A percentile compares a stretch with the other conserved stretches of the same genome.
These are phyloP conservation scores for Branchinecta lynchi DNA, from an alignment of 1,140 invertebrate species.

Conservation along the genomic window DNA sequence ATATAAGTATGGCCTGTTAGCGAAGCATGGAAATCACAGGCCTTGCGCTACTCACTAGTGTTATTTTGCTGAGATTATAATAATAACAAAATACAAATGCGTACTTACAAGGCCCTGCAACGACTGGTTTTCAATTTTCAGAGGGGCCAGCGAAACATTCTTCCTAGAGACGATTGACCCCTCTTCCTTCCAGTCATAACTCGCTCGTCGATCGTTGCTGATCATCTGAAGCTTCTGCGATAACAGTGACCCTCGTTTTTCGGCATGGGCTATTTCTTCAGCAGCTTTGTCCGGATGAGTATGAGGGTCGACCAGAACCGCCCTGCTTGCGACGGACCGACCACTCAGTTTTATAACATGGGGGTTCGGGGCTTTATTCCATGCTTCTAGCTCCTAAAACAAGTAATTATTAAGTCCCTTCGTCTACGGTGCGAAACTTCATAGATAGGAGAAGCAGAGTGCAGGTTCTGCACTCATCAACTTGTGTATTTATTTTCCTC, in stretches of 20 bases:
- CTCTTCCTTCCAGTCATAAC: not conserved
- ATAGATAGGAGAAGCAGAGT: too few relatives aligned
- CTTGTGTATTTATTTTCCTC: too few relatives aligned
- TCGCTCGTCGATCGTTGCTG: not conserved
- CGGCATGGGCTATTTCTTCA: not conserved
- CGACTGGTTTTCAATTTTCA: not conserved
- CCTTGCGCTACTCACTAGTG: too few relatives aligned
- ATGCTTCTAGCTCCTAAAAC: not conserved
- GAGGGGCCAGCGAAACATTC: not conserved
- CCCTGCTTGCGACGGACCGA: not conserved
- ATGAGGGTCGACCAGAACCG: not conserved
- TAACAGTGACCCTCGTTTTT: not conserved
- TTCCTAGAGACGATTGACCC: not conserved
- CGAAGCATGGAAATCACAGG: too few relatives aligned
- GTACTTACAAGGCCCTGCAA: too few relatives aligned
- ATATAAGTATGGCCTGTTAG: too few relatives aligned
- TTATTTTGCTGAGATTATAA: too few relatives aligned
- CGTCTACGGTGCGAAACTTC: too few relatives aligned
- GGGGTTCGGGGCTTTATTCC: not conserved
- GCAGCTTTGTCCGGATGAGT: not conserved
- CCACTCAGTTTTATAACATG: not conserved
- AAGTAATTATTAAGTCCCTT: not conserved
- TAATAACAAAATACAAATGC: too few relatives aligned
- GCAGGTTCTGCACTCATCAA: too few relatives aligned
- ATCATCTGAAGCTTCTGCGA: not conserved